Conservation (phyloP, 1,140 invertebrate species). For the Phenacoccus solenopsis region DNA sequence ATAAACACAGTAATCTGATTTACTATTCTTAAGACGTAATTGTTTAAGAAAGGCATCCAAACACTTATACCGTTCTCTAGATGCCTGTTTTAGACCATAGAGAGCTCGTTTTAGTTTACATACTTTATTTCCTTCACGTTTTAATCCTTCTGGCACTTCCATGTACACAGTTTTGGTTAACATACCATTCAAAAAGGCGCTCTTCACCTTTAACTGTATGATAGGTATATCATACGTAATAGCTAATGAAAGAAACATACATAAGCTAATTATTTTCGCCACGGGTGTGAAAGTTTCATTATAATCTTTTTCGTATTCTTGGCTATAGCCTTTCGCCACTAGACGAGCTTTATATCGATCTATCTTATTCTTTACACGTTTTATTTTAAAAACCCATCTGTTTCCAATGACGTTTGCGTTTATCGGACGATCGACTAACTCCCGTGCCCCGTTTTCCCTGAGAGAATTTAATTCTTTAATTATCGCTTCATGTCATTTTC, state of each 20-base stretch:
- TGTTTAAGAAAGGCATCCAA: slow-evolving; percentile 27
- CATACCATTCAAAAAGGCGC: slow-evolving; percentile 35
- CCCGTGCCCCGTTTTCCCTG: slow-evolving; percentile 20
- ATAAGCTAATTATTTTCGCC: slow-evolving; percentile 30
- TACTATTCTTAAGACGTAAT: not conserved
- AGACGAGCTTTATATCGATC: slow-evolving; percentile 22
- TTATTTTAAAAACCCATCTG: slow-evolving; percentile 27
- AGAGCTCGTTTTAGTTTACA: slow-evolving; percentile 21
- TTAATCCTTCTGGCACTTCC: slow-evolving; percentile 11
- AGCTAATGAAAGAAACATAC: slow-evolving; percentile 33
- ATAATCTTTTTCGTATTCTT: slow-evolving; percentile 29
- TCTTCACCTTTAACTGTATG: slow-evolving; percentile 33
- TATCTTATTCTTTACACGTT: slow-evolving; percentile 24
- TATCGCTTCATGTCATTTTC: slow-evolving; percentile 24
- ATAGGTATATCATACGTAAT: slow-evolving; percentile 30
- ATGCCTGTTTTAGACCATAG: slow-evolving; percentile 19
- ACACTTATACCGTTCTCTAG: slow-evolving; percentile 7
- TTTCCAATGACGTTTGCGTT: slow-evolving; percentile 12
- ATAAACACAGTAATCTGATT: slow-evolving; percentile 18
- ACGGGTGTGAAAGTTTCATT: slow-evolving; percentile 33
- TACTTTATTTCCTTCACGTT: not conserved
- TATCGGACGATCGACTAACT: slow-evolving; percentile 8
- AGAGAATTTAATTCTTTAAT: slow-evolving; percentile 24
- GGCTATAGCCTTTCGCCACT: slow-evolving; percentile 27
- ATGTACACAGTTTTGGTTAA: slow-evolving; percentile 16